Base-by-base conservation (phyloP, 2,888 invertebrate genomes). In the Amphipoea lucens region DNA sequence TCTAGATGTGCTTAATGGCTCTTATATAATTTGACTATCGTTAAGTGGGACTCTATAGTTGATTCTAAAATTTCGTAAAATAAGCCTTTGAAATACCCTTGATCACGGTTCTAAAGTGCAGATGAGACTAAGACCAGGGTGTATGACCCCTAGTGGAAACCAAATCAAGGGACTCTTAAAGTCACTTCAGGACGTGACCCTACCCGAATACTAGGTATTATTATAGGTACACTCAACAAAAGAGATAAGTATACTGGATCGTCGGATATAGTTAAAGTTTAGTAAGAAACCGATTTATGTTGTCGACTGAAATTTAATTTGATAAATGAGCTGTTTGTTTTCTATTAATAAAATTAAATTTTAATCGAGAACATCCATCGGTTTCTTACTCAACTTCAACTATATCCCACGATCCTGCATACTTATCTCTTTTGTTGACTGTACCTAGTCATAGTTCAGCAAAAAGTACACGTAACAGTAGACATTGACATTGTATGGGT, bases 121-220 rank as follows among this genome's bases (percentile, higher is more conserved):
- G 79, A 91, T 88, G 88, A 90, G 88, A 89, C 90, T 91, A 84
- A 90, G 92, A 95, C 91, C 96, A 97, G 97, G 97, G 97, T 97
- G 95, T 96, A 97, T 97, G 97, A 97, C 97, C 97, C 97, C 97
- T 97, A 97, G 97, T 98, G 98, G 97, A 98, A 98, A 98, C 98
- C 98, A 98, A 98, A 98, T 98, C 98, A 98, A 98, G 97, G 97
- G 96, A 97, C 94, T 91, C 74, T 83, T 93, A 97, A 97, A 97
- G 97, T 97, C 97, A 98, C 97, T 94, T 94, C 94, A 97, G 95
- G 97, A 97, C 98, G 97, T 98, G 98, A 97, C 97, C 97, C 92
- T 93, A 74, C 73, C 72, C 72, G 62, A 62, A 76, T 74, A 70
- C 76, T 74, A 83, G 75, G 79, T 12, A 36, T 36, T 36, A 36